These are phyloP conservation scores for Aptenodytes patagonicus DNA, from an alignment of 2,113 vertebrate genomes.

Conservation along the genomic window DNA sequence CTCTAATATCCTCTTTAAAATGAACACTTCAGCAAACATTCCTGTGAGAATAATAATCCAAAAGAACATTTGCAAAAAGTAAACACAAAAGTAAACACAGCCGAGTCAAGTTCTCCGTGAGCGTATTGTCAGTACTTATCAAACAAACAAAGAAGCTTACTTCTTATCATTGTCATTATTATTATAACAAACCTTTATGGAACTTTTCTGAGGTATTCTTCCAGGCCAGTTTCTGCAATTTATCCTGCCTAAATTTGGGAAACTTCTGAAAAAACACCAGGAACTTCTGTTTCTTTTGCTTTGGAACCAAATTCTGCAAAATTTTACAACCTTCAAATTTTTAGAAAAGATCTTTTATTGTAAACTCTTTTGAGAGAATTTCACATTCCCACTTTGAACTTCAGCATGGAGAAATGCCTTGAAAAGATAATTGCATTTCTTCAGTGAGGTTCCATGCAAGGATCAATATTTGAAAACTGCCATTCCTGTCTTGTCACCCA, in stretches of 20 bases:
- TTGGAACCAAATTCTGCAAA: neutral
- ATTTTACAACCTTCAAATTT: neutral
- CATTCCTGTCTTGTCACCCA: neutral
- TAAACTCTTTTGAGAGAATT: neutral
- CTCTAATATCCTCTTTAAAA: neutral
- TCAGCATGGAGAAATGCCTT: neutral
- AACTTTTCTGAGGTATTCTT: neutral
- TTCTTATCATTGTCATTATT: neutral
- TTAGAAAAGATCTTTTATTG: neutral
- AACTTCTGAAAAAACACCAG: neutral
- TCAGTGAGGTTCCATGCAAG: neutral
- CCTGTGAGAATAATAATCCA: neutral
- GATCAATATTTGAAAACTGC: neutral
- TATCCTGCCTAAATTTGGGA: neutral
- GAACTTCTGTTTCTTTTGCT: neutral
- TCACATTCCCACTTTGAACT: neutral
- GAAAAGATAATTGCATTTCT: neutral
- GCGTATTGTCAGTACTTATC: neutral
- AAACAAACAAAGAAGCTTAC: neutral
- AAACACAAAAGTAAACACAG: conserved; percentile 2
- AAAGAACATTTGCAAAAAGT: neutral
- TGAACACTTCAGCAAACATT: neutral
- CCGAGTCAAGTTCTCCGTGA: neutral
- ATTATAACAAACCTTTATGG: neutral
- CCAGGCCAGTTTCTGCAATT: neutral